These are phyloP conservation scores for Oophaga sylvatica DNA, from an alignment of 2,797 vertebrate genomes.

Conservation along the genomic window DNA sequence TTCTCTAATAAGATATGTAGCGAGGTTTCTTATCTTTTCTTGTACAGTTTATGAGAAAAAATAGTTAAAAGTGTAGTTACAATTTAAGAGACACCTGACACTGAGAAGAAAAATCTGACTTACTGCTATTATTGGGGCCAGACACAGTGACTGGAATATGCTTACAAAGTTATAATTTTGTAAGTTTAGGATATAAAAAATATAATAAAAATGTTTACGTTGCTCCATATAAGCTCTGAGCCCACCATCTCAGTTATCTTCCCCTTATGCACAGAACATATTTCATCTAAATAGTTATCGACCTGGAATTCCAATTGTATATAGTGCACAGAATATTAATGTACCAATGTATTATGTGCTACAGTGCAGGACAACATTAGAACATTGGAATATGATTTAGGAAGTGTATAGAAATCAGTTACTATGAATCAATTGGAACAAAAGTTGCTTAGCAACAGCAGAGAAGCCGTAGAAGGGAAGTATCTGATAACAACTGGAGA, in stretches of 20 bases:
- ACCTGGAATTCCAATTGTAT: not conserved
- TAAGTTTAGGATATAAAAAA: not conserved
- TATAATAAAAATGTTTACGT: not conserved
- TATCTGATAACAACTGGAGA: conserved; percentile 20
- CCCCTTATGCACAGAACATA: not conserved
- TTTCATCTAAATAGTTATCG: not conserved
- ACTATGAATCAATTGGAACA: conserved; percentile 9
- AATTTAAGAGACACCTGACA: no score
- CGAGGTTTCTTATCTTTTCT: no score
- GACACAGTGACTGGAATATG: not conserved
- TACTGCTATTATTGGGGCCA: not conserved
- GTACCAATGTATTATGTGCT: conserved; percentile 12
- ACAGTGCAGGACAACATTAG: not conserved
- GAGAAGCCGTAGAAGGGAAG: not conserved
- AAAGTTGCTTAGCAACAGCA: conserved; percentile 31
- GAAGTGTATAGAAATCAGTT: not conserved
- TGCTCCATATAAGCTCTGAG: not conserved
- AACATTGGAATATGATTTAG: conserved; percentile 29
- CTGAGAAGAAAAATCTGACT: no score
- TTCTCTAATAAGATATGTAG: no score
- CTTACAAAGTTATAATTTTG: not conserved
- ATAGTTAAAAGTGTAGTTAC: no score
- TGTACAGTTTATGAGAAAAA: no score
- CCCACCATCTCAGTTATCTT: not conserved
- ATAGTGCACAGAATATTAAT: conserved; percentile 26